Conservation (phyloP, 2,888 invertebrate species). For the Dugesia japonica region DNA sequence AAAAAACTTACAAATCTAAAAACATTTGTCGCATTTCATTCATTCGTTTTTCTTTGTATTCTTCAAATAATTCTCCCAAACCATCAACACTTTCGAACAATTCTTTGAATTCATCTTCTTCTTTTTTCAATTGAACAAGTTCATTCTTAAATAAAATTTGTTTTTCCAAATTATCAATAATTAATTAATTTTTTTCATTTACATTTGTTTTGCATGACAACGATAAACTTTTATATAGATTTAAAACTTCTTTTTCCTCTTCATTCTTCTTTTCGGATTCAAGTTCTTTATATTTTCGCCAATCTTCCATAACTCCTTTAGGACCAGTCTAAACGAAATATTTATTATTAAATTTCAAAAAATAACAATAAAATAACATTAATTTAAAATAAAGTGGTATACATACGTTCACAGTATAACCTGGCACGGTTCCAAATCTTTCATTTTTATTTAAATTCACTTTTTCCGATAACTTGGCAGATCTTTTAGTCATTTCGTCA, state of each 20-base stretch:
- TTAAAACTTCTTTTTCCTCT: conserved; percentile 61
- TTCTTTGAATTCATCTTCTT: conserved; percentile 53
- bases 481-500: conserved; percentile 29
- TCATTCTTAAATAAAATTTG: conserved; percentile 42
- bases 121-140: conserved; percentile 55
- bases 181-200: too few species aligned
- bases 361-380: too few species aligned
- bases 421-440: neutral
- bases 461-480: neutral
- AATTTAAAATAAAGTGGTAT: too few species aligned
- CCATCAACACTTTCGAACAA: conserved; percentile 50
- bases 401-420: neutral
- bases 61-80: conserved; percentile 62
- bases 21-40: conserved; percentile 56
- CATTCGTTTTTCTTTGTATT: conserved; percentile 76
- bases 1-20: conserved; percentile 36
- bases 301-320: conserved; percentile 84
- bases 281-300: conserved; percentile 75
- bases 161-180: too few species aligned
- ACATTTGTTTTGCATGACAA: conserved; percentile 56
- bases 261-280: conserved; percentile 64
- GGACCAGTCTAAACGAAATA: conserved; percentile 61
- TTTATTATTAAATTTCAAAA: too few species aligned
- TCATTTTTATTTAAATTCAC: neutral
- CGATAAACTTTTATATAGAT: conserved; percentile 61